Evolutionary conservation across 2,113 vertebrate species (phyloP), one percentile per base, ranked within the genome.

Genomic region (Pseudopipra pipra): DNA sequence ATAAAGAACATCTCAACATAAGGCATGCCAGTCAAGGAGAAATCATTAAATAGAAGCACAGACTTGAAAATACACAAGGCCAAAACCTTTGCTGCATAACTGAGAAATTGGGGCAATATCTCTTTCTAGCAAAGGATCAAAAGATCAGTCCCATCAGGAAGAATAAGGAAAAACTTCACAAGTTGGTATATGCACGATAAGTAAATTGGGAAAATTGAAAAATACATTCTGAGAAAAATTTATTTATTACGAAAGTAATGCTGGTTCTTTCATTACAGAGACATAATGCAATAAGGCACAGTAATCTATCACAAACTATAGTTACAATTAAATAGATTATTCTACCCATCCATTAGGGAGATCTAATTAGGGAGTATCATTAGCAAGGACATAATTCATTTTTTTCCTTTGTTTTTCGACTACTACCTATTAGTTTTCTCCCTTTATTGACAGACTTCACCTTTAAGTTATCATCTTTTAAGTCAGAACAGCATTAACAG

Each of bases 311-410:
- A 87, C 43, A 77, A 96, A 89, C 88, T 85, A 72, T 20, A 90
- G 68, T 30, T 88, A 70, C 68, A 83, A 88, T 83, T 85, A 93
- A 96, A 86, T 54, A 79, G 85, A 85, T 94, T 93, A 91, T 87
- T 82, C 74, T 68, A 24, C 71, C 72, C 79, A 66, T 80, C 90
- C 88, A 86, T 86, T 90, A 94, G 41, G 72, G 39, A 88, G 82
- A 96, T 93, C 46, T 77, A 93, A 93, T 95, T 95, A 94, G 15
- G 14, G 37, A 88, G 59, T 79, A 62, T 76, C 75, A 96, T 93
- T 85, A 93, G 62, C 75, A 58, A 85, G 46, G 71, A 14, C 54
- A 68, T 76, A 54, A 80, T 76, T 63, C 19, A 27, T 65, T 90
- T 77, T 78, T 79, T 65, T 43, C 22, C 14, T 93, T 93, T 65